Evolutionary conservation across 1,140 invertebrate genomes (phyloP).

Genomic region (Drosophila repletoides): DNA sequence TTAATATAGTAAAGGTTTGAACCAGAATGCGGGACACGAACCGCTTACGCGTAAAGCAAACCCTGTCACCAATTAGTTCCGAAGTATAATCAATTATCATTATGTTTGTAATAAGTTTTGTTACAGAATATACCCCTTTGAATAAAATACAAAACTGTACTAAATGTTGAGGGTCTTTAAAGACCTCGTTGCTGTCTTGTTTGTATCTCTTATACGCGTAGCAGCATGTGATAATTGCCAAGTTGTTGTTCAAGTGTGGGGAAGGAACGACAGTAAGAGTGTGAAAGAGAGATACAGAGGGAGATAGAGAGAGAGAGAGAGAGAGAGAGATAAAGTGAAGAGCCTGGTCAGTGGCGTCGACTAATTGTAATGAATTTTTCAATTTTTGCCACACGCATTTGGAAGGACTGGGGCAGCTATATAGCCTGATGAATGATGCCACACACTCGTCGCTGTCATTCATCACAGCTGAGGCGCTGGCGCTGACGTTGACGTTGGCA

Average conservation of each 20-base stretch:
- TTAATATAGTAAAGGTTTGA: too few relatives aligned
- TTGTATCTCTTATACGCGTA: slow-evolving; percentile 12
- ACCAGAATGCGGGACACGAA: too few relatives aligned
- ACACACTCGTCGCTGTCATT: slow-evolving; percentile 71
- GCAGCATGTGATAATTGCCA: slow-evolving; percentile 59
- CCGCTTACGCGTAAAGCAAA: too few relatives aligned
- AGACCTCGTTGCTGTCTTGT: slow-evolving; percentile 41
- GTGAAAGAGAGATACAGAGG: neutral
- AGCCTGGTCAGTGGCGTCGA: slow-evolving; percentile 47
- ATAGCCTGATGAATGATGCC: slow-evolving; percentile 69
- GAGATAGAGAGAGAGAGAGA: neutral
- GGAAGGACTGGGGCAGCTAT: neutral
- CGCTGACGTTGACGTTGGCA: slow-evolving; percentile 23
- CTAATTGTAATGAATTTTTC: slow-evolving; percentile 80
- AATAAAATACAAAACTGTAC: neutral
- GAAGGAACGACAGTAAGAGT: neutral
- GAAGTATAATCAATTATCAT: too few relatives aligned
- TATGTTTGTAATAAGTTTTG: too few relatives aligned
- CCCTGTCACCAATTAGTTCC: too few relatives aligned
- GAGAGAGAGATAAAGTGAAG: neutral
- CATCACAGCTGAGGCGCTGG: slow-evolving; percentile 53
- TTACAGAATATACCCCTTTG: neutral
- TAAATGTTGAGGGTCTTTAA: neutral
- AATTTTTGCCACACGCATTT: slow-evolving; percentile 43
- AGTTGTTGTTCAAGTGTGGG: slow-evolving; percentile 43